phyloP scores from a whole-genome alignment of 2,797 vertebrate genomes.

The Tiaroga cobitis region DNA sequence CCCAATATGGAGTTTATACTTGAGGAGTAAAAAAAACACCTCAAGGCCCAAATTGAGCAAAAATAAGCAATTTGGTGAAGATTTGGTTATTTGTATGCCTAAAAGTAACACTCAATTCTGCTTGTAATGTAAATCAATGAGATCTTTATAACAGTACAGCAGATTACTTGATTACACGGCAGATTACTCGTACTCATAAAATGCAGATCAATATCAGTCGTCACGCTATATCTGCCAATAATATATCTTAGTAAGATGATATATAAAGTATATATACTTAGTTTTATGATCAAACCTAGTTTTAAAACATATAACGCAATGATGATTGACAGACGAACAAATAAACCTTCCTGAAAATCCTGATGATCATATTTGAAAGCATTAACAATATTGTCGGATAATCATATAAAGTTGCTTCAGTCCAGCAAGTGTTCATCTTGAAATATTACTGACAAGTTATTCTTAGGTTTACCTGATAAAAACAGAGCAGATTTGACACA shows the following conservation, averaged over 20 bases:
- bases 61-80: background rate
- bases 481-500: background rate
- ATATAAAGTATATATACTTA: background rate
- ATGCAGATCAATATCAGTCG: background rate
- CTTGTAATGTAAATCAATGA: background rate
- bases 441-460: background rate
- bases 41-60: background rate
- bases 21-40: background rate
- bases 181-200: background rate
- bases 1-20: background rate
- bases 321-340: background rate
- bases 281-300: background rate
- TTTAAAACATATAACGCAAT: background rate
- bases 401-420: background rate
- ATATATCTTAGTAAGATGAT: background rate
- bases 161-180: no score
- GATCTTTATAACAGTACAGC: background rate
- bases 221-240: background rate
- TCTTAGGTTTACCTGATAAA: background rate
- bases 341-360: background rate
- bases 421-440: background rate
- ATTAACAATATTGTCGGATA: no score
- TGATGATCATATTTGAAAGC: background rate
- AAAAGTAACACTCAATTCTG: background rate
- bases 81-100: no score